Base-by-base conservation (phyloP, 2,797 vertebrate genomes). In the Macroramphosus scolopax region DNA sequence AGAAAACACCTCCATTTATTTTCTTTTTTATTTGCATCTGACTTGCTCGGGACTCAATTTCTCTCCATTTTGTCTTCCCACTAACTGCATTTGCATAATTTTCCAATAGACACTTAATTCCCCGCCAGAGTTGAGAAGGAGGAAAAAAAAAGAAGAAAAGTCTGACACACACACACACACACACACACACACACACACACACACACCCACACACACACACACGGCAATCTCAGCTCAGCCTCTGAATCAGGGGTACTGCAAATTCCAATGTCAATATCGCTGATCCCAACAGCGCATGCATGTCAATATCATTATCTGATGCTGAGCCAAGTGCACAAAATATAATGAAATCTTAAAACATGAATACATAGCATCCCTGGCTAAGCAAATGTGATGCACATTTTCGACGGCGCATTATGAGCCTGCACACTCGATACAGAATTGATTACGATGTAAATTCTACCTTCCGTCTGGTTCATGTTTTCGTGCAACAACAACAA, bases 251-350 rank as follows among this genome's bases (percentile, higher is more conserved):
- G 71, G 64, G 54, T 74, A 75, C 75, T 68, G 71, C 63, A 68
- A 75, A 81, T 80, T 80, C 77, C 67, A 75, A 66, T 80, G 79
- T 86, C 81, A 85, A 85, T 80, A 85, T 74, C 65, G 57, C 72
- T 76, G 80, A 86, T 87, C 80, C 81, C 81, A 69, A 62, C 68
- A 65, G 70, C 51, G 80, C 75, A 78, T 79, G 76, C 70, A 78
- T 88, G 81, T 84, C 84, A 87, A 84, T 82, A 77, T 82, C 79
- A 82, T 86, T 79, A 85, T 76, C 61, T 56, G 77, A 80, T 68
- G 63, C 66, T 59, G 78, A 80, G 79, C 78, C 66, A 60, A 78
- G 68, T 63, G 65, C 63, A 77, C 32, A 8, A 66, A 73, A 77
- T 76, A 72, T 74, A 81, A 85, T 78, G 75, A 72, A 72, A 83